Percentiles rank a stretch among this genome's conserved stretches.
Conservation (phyloP, 2,888 invertebrate genomes). For the Parnassius mnemosyne region DNA sequence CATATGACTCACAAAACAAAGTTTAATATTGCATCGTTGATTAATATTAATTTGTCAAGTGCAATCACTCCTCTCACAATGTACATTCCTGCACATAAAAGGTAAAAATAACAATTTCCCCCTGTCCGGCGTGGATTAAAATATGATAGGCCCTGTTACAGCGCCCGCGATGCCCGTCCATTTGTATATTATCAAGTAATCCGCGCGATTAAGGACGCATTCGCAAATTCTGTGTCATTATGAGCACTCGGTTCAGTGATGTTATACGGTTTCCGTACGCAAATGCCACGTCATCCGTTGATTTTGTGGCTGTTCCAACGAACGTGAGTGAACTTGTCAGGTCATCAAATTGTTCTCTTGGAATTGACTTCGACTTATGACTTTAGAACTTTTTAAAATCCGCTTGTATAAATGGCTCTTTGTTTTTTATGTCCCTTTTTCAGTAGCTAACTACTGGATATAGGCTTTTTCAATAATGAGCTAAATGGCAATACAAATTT, state of each 20-base stretch:
- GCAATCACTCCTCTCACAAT: background rate
- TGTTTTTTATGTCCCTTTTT: no score
- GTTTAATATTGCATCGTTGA: no score
- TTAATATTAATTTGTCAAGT: no score
- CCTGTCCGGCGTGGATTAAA: conserved; percentile 28
- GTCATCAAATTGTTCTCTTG: background rate
- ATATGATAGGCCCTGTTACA: conserved; percentile 25
- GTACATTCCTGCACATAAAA: no score
- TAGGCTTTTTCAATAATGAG: no score
- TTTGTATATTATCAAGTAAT: conserved; percentile 33
- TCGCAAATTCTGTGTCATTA: conserved; percentile 41
- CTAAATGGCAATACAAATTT: no score
- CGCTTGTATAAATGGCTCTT: no score
- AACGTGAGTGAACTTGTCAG: background rate
- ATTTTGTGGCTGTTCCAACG: background rate
- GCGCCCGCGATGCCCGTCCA: conserved; percentile 24
- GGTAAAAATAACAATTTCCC: conserved; percentile 20
- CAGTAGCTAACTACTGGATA: no score
- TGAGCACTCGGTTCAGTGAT: conserved; percentile 33
- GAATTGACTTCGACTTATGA: background rate
- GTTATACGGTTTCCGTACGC: conserved; percentile 24
- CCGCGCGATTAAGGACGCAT: conserved; percentile 35
- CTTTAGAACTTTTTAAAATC: no score
- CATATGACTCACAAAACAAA: no score
- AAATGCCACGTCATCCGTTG: background rate